phyloP scores from a whole-genome alignment of 1,140 invertebrate species.

The Zaprionus kolodkinae region DNA sequence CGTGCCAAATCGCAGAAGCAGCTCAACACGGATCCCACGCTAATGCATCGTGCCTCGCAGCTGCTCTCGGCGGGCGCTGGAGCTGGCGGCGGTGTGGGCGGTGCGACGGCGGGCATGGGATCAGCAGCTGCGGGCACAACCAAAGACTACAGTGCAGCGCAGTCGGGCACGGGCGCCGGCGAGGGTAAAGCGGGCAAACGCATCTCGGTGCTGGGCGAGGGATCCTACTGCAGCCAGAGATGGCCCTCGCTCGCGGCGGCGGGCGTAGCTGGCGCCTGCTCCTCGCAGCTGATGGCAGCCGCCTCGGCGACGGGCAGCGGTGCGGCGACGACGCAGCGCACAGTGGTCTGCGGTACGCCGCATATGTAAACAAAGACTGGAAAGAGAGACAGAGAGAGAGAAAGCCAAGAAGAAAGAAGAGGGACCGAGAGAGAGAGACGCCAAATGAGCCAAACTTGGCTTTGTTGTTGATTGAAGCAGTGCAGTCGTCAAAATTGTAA shows the following conservation, averaged over 20 bases:
- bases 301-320: conserved; percentile 74
- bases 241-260: conserved; percentile 79
- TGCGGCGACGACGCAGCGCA: conserved; percentile 73
- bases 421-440: conserved; percentile 67
- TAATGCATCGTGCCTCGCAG: conserved; percentile 86
- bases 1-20: conserved; percentile 89
- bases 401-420: conserved; percentile 23
- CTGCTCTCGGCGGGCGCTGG: conserved; percentile 60
- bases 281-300: conserved; percentile 74
- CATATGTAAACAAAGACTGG: conserved; percentile 74
- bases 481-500: conserved; percentile 69
- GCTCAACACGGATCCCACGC: conserved; percentile 89
- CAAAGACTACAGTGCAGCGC: conserved; percentile 60
- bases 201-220: conserved; percentile 81
- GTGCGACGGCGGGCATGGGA: conserved; percentile 17
- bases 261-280: conserved; percentile 77
- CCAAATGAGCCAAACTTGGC: conserved; percentile 61
- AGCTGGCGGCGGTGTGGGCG: conserved; percentile 15
- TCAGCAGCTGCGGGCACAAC: conserved; percentile 35
- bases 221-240: conserved; percentile 78
- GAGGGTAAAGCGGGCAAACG: conserved; percentile 64
- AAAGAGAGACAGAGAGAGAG: conserved; percentile 33
- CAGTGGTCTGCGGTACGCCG: conserved; percentile 80
- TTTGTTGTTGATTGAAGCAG: conserved; percentile 77
- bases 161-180: conserved; percentile 10